A percentile compares a stretch with the other conserved stretches of the same genome.
These are phyloP conservation scores for Drosophila percnosoma DNA, from an alignment of 2,888 invertebrate species.

Conservation along the genomic window DNA sequence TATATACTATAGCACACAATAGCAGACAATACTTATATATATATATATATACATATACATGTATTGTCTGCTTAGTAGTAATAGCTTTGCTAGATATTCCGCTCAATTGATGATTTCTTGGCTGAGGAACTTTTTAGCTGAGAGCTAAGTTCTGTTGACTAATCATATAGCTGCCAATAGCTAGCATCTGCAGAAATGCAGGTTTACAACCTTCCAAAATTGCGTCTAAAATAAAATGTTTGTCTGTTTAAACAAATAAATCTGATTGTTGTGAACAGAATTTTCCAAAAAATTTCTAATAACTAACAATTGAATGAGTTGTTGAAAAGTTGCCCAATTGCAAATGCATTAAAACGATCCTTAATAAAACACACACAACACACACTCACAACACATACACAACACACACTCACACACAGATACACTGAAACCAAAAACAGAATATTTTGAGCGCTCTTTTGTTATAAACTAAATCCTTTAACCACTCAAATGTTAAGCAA, in stretches of 20 bases:
- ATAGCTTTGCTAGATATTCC: background rate
- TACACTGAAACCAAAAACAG: conserved; percentile 8
- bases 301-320: background rate
- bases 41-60: no score
- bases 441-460: conserved; percentile 37
- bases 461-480: conserved; percentile 35
- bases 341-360: background rate
- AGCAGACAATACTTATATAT: no score
- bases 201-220: background rate
- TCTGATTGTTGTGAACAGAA: background rate
- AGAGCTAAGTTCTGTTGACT: background rate
- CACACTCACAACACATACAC: conserved; percentile 4
- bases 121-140: background rate
- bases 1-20: background rate
- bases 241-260: background rate
- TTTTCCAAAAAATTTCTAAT: background rate
- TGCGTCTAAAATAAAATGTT: background rate
- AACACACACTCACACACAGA: conserved; percentile 7
- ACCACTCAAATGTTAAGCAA: conserved; percentile 32
- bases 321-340: background rate
- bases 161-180: background rate
- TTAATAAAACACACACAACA: background rate
- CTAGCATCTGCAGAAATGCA: background rate
- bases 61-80: no score
- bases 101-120: background rate